Percentiles rank a stretch among this genome's conserved stretches.
phyloP scores from a whole-genome alignment of 2,113 vertebrate genomes.

The Excalfactoria chinensis region DNA sequence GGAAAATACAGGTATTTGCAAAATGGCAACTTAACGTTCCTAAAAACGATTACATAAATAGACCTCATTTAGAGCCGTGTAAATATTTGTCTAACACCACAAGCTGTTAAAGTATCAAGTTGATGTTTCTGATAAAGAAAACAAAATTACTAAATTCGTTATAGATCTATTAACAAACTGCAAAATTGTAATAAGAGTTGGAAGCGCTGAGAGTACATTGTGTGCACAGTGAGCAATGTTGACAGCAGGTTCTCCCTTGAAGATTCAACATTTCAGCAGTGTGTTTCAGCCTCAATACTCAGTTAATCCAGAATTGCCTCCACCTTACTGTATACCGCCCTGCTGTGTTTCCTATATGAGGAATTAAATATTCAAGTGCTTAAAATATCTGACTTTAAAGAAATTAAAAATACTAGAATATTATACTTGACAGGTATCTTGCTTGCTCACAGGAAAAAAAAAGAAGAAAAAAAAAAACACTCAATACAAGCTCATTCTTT shows the following conservation, averaged over 20 bases:
- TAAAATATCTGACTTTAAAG: neutral
- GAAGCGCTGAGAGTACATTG: neutral
- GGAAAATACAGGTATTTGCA: neutral
- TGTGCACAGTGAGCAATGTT: rapidly evolving
- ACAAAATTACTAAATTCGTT: neutral
- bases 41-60: neutral
- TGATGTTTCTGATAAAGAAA: neutral
- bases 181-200: neutral
- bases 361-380: neutral
- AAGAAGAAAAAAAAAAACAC: neutral
- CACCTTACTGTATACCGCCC: neutral
- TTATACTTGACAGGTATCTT: neutral
- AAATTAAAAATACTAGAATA: neutral
- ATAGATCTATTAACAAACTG: neutral
- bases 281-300: neutral
- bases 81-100: neutral
- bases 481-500: neutral
- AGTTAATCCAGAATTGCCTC: neutral
- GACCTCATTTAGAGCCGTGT: neutral
- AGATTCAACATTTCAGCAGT: neutral
- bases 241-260: neutral
- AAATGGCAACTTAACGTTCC: neutral
- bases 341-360: neutral
- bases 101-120: neutral
- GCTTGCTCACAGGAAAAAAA: neutral